These are phyloP conservation scores for Caerostris darwini DNA, from an alignment of 1,140 invertebrate species.

Conservation along the genomic window DNA sequence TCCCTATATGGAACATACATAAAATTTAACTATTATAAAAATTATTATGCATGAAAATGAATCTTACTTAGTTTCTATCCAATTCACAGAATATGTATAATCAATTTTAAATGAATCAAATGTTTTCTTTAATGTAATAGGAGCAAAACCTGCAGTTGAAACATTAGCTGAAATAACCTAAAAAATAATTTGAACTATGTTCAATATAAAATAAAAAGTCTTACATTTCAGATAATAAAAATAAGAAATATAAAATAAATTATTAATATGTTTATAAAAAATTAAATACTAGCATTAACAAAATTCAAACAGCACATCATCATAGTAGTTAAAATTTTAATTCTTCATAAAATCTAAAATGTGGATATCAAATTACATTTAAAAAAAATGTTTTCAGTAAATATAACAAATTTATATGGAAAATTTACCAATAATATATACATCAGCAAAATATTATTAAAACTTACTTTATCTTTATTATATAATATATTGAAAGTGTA, in stretches of 20 bases:
- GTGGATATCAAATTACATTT: too few relatives aligned
- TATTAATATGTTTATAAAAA: neutral
- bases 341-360: too few relatives aligned
- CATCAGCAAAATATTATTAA: neutral
- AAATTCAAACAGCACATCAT: too few relatives aligned
- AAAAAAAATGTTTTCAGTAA: too few relatives aligned
- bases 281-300: too few relatives aligned
- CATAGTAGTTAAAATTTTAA: too few relatives aligned
- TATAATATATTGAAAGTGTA: slow-evolving; percentile 84
- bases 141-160: slow-evolving; percentile 82
- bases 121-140: slow-evolving; percentile 82
- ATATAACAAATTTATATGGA: too few relatives aligned
- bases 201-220: neutral
- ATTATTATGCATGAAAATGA: slow-evolving; percentile 3
- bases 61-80: slow-evolving; percentile 82
- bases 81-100: slow-evolving; percentile 84
- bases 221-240: neutral
- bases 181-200: neutral
- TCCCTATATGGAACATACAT: neutral
- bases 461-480: slow-evolving; percentile 82
- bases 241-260: neutral
- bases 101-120: slow-evolving; percentile 80
- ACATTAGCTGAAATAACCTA: slow-evolving; percentile 84
- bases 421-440: too few relatives aligned
- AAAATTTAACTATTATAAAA: neutral